phyloP scores from a whole-genome alignment of 2,797 vertebrate species.

The Pterois miles region DNA sequence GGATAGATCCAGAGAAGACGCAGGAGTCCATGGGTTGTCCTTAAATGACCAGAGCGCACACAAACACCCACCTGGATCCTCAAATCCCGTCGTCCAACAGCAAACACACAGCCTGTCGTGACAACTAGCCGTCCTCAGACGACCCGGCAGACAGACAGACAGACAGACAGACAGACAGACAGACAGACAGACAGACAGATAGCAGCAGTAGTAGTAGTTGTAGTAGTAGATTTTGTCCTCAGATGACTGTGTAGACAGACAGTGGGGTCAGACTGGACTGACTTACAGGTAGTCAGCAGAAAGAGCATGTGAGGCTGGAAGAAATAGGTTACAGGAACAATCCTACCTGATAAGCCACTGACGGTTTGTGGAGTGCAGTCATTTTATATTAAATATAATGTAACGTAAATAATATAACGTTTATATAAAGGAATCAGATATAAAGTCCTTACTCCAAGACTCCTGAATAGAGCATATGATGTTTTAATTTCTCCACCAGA shows the following conservation, averaged over 20 bases:
- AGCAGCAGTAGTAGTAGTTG: conserved; percentile 9
- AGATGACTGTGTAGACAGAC: conserved; percentile 8
- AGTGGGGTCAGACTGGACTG: conserved; percentile 25
- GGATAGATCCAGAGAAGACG: conserved; percentile 37
- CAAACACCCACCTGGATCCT: conserved; percentile 34
- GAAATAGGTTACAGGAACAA: neutral
- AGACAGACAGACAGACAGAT: conserved; percentile 5
- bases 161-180: neutral
- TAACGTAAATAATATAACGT: conserved; percentile 13
- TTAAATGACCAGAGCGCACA: conserved; percentile 50
- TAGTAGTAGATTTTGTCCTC: conserved; percentile 29
- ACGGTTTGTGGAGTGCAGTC: neutral
- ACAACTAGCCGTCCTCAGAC: conserved; percentile 36
- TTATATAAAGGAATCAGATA: conserved; percentile 12
- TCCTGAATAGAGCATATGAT: conserved; percentile 23
- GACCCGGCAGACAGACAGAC: conserved; percentile 33
- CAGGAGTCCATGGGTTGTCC: conserved; percentile 38
- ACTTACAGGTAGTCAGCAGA: conserved; percentile 11
- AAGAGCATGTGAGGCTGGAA: neutral
- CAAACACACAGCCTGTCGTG: conserved; percentile 17
- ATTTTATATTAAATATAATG: neutral
- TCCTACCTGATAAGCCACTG: conserved; percentile 4
- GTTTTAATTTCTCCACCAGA: conserved; percentile 32
- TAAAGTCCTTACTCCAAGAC: neutral
- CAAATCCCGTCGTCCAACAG: neutral